Percentiles rank a stretch among this genome's conserved stretches.
These are phyloP conservation scores for Pungitius pungitius DNA, from an alignment of 2,113 vertebrate species.

Conservation along the genomic window DNA sequence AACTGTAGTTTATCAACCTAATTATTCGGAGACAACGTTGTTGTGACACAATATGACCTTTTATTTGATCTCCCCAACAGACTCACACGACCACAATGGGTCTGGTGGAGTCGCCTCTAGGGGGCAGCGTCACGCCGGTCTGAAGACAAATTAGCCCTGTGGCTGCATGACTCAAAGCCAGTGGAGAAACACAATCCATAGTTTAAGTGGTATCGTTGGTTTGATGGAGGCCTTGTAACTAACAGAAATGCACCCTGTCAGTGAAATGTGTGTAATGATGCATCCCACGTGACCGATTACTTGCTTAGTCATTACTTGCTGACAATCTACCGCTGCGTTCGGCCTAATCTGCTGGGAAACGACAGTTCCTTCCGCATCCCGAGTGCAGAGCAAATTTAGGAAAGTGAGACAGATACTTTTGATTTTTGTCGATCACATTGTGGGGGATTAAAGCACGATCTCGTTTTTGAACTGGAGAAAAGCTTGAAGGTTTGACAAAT, in stretches of 20 bases:
- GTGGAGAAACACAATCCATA: constrained; percentile 5
- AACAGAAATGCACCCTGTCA: no score
- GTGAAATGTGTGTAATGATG: constrained; percentile 20
- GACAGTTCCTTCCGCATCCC: constrained; percentile 5
- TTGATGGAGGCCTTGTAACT: background rate
- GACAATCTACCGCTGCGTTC: background rate
- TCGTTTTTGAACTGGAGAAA: background rate
- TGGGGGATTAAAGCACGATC: background rate
- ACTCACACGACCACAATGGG: background rate
- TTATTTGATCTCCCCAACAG: background rate
- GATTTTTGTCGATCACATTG: constrained; percentile 6
- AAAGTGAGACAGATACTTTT: background rate
- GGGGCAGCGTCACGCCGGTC: constrained; percentile 57
- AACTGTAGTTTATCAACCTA: background rate
- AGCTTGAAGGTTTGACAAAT: background rate
- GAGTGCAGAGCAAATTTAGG: background rate
- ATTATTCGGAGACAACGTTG: background rate
- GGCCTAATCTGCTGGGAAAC: constrained; percentile 18
- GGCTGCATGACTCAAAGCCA: constrained; percentile 21
- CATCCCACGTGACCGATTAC: background rate
- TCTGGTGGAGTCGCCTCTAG: constrained; percentile 52
- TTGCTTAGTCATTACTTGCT: constrained; percentile 22
- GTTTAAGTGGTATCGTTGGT: background rate
- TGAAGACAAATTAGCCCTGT: constrained; percentile 15
- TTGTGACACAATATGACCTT: background rate